Conservation (phyloP, 2,797 vertebrate genomes). For the Crocodylus rhombifer region DNA sequence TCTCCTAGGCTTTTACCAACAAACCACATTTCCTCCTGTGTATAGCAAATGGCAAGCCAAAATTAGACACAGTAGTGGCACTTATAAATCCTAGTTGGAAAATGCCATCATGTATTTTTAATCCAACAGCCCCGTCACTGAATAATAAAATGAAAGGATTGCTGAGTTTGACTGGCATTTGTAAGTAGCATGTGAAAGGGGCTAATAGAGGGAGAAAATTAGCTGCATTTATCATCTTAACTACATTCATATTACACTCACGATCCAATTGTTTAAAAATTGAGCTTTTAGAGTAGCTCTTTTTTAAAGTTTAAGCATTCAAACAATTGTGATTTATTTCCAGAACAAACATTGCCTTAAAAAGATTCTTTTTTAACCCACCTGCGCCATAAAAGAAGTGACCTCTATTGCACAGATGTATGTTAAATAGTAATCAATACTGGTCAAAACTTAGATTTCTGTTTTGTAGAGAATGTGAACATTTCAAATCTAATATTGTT, state of each 20-base stretch:
- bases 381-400: constrained; percentile 14
- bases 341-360: constrained; percentile 73
- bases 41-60: constrained; percentile 71
- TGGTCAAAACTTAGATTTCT: not conserved
- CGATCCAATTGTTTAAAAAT: constrained; percentile 80
- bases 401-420: constrained; percentile 31
- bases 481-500: not conserved
- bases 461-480: fast-evolving
- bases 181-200: constrained; percentile 76
- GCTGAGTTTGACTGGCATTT: constrained; percentile 77
- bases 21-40: constrained; percentile 35
- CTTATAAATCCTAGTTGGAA: constrained; percentile 73
- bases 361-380: constrained; percentile 54
- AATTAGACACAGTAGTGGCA: constrained; percentile 43
- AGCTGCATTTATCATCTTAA: constrained; percentile 78
- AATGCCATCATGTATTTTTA: constrained; percentile 84
- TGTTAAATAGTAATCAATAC: constrained; percentile 21
- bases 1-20: constrained; percentile 16
- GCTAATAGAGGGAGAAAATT: constrained; percentile 73
- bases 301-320: constrained; percentile 78
- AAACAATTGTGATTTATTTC: constrained; percentile 73
- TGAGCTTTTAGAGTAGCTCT: constrained; percentile 78
- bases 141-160: constrained; percentile 78
- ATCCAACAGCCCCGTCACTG: constrained; percentile 73
- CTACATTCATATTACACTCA: constrained; percentile 80